Percentiles rank a stretch among this genome's conserved stretches.
These are phyloP conservation scores for Penaeus vannamei DNA, from an alignment of 1,140 invertebrate species.

Conservation along the genomic window DNA sequence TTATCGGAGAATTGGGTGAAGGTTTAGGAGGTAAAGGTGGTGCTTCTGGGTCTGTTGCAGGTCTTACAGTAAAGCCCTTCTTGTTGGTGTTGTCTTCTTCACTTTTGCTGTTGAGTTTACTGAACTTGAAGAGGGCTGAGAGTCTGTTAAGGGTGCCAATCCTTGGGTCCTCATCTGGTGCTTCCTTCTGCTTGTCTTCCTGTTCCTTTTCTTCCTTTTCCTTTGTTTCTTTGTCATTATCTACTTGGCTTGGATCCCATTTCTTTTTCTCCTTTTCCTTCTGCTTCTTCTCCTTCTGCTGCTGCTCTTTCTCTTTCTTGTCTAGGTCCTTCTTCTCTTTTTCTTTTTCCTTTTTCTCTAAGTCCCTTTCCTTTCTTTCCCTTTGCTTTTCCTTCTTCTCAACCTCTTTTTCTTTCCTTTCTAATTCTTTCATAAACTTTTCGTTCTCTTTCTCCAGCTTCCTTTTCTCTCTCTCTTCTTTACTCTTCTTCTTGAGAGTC, in stretches of 20 bases:
- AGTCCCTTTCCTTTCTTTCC: slow-evolving; percentile 43
- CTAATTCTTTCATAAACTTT: slow-evolving; percentile 6
- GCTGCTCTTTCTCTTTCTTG: slow-evolving; percentile 35
- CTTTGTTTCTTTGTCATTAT: neutral
- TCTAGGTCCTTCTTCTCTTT: slow-evolving; percentile 42
- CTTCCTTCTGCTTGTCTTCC: neutral
- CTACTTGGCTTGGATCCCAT: neutral
- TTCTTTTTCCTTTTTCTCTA: slow-evolving; percentile 46
- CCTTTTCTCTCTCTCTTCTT: slow-evolving; percentile 18
- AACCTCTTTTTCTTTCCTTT: slow-evolving; percentile 38
- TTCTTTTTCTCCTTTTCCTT: slow-evolving; percentile 51
- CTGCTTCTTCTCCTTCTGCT: slow-evolving; percentile 36
- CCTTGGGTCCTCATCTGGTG: slow-evolving; percentile 40
- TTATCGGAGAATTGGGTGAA: slow-evolving; percentile 57
- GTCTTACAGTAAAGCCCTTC: neutral
- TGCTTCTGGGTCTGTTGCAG: slow-evolving; percentile 8
- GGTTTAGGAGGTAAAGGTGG: slow-evolving; percentile 65
- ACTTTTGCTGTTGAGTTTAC: slow-evolving; percentile 55
- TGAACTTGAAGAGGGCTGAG: slow-evolving; percentile 65
- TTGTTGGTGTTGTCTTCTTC: slow-evolving; percentile 29
- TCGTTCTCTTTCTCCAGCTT: slow-evolving; percentile 30
- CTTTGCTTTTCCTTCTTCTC: slow-evolving; percentile 43
- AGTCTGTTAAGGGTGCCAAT: slow-evolving; percentile 61
- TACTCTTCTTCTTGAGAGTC: slow-evolving; percentile 15
- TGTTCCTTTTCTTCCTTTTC: slow-evolving; percentile 7